Percentiles rank a stretch among this genome's conserved stretches.
phyloP scores from a whole-genome alignment of 1,140 invertebrate genomes.

The Cepaea nemoralis region DNA sequence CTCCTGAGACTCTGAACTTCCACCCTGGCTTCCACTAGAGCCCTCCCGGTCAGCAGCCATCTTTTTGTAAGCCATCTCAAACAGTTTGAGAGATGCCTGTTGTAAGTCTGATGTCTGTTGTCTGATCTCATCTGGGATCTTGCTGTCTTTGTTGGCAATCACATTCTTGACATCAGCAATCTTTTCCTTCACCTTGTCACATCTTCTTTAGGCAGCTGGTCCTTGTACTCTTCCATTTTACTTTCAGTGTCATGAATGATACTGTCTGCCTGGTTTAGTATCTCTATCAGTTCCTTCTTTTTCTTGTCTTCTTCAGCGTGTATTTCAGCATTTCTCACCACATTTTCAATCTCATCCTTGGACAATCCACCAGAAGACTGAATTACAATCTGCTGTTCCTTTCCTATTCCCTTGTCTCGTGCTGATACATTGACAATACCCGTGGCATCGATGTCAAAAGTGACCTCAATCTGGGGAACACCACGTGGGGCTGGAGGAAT shows the following conservation, averaged over 20 bases:
- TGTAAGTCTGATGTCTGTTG: constrained; percentile 89
- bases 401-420: constrained; percentile 79
- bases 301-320: constrained; percentile 1
- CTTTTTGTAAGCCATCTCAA: constrained; percentile 99
- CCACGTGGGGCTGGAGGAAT: constrained; percentile 93
- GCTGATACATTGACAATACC: constrained; percentile 78
- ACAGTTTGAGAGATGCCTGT: constrained; percentile 96
- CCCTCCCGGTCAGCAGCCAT: constrained; percentile 83
- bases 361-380: constrained; percentile 40
- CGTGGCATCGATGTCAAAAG: constrained; percentile 78
- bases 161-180: constrained; percentile 86
- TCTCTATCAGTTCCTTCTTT: background rate
- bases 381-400: constrained; percentile 83
- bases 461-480: constrained; percentile 83
- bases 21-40: constrained; percentile 44
- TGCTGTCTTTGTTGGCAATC: constrained; percentile 90
- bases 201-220: constrained; percentile 60
- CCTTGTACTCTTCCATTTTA: background rate
- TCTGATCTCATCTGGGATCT: constrained; percentile 87
- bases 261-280: background rate
- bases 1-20: constrained; percentile 39
- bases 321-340: constrained; percentile 1
- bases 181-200: constrained; percentile 88
- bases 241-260: background rate
- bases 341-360: background rate